These are phyloP conservation scores for Cygnus atratus DNA, from an alignment of 2,113 vertebrate species.

Conservation along the genomic window DNA sequence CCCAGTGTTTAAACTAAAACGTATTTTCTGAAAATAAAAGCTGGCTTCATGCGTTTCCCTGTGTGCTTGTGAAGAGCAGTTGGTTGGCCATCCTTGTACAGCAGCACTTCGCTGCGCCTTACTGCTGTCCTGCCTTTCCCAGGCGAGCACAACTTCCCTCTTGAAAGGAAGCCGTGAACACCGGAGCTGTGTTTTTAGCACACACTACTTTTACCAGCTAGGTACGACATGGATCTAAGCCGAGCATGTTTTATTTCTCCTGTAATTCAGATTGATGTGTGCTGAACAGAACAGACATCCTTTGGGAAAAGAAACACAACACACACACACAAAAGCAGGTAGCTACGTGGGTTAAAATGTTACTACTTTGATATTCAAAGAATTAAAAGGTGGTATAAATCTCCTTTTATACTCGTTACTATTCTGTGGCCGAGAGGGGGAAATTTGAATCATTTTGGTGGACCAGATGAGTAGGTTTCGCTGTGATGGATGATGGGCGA, in stretches of 20 bases:
- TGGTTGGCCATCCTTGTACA: rapidly evolving
- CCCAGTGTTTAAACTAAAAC: rapidly evolving
- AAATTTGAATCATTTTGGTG: neutral
- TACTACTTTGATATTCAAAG: neutral
- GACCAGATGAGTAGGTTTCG: neutral
- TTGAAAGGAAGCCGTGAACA: neutral
- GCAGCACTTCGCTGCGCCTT: rapidly evolving
- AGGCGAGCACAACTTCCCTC: neutral
- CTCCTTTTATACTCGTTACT: neutral
- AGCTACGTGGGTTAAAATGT: neutral
- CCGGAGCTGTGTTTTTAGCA: rapidly evolving
- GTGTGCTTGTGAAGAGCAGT: rapidly evolving
- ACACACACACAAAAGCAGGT: too few relatives aligned
- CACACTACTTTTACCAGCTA: too few relatives aligned
- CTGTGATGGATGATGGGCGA: neutral
- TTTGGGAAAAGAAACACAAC: neutral
- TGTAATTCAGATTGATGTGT: neutral
- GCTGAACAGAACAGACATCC: neutral
- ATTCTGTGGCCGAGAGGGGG: neutral
- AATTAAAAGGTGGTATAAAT: neutral
- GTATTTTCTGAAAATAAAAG: neutral
- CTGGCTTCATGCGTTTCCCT: neutral
- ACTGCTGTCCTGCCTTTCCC: neutral
- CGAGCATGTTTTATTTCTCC: neutral
- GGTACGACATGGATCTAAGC: rapidly evolving